Base-by-base conservation (phyloP, 1,140 invertebrate species). In the Drosophila malerkotliana region DNA sequence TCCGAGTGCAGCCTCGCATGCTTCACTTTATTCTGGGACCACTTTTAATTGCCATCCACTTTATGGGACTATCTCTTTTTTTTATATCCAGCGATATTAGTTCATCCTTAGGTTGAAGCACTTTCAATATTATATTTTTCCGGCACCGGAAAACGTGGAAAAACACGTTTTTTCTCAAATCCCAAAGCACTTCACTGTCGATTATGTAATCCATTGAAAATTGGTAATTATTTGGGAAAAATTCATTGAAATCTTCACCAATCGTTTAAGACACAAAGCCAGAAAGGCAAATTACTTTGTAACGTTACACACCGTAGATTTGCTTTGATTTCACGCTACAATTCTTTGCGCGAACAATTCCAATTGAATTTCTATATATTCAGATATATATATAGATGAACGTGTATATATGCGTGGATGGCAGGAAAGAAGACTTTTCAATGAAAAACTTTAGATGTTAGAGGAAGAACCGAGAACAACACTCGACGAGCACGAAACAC, bases 401-500 rank as follows among this genome's bases (percentile, higher is more conserved):
- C 63, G 60, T 60, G 75, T 69, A 72, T 80, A 73, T 83, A 63
- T 79, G 56, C 62, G 58, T 72, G 51, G 71, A 69, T 81, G 61
- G 62, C 64, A 73, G 77, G 76, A 52, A 74, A 76, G 66, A 71
- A 76, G 72, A 82, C 69, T 79, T 72, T 85, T 77, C 77, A 71
- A 68, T 87, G 79, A 84, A 85, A 73, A 91, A 85, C 79, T 90
- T 89, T 91, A 72, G 69, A 87, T 85, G 79, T 77, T 85, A 67
- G 82, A 90, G 87, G 79, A 90, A 90, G 69, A 91, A 91, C 84
- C 90, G 90, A 91, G 90, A 91, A 91, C 90, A 91, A 91, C 90
- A 91, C 90, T 91, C 90, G 90, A 91, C 90, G 90, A 91, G 90
- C 83, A 91, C 90, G 90, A 91, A 91, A 91, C 90, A 91, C 90